Percentiles rank a stretch among this genome's conserved stretches.
These are phyloP conservation scores for Okamejei kenojei DNA, from an alignment of 2,797 vertebrate species.

Conservation along the genomic window DNA sequence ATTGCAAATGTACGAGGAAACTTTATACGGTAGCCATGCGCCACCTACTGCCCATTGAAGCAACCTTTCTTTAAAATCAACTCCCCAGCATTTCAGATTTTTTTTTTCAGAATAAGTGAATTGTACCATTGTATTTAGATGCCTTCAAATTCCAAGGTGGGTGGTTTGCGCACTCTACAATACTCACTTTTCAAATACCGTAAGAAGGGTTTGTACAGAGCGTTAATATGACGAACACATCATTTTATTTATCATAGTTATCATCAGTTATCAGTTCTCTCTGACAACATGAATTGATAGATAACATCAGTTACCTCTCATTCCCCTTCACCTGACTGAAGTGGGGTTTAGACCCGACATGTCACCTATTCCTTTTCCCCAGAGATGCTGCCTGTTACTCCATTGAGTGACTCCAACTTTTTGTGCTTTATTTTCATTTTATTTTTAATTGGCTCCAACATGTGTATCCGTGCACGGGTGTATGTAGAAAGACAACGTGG, in stretches of 20 bases:
- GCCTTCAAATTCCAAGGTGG: background rate
- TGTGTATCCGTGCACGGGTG: background rate
- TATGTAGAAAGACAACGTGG: too few species aligned
- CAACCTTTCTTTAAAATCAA: background rate
- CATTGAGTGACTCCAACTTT: too few species aligned
- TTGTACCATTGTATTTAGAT: background rate
- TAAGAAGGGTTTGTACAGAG: background rate
- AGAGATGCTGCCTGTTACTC: too few species aligned
- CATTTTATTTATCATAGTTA: background rate
- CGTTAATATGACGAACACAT: background rate
- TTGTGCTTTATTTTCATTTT: background rate
- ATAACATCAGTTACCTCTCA: too few species aligned
- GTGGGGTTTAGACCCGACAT: too few species aligned
- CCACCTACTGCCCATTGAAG: slow-evolving; percentile 59
- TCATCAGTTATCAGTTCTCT: too few species aligned
- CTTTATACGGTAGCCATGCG: slow-evolving; percentile 47
- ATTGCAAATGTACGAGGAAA: slow-evolving; percentile 41
- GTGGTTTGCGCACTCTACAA: background rate
- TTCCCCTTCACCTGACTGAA: too few species aligned
- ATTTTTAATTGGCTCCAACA: background rate
- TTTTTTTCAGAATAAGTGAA: background rate
- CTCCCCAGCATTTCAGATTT: too few species aligned
- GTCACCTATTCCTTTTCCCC: too few species aligned
- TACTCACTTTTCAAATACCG: background rate
- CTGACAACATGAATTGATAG: too few species aligned